phyloP scores from a whole-genome alignment of 2,797 vertebrate genomes.

The Chelmon rostratus region DNA sequence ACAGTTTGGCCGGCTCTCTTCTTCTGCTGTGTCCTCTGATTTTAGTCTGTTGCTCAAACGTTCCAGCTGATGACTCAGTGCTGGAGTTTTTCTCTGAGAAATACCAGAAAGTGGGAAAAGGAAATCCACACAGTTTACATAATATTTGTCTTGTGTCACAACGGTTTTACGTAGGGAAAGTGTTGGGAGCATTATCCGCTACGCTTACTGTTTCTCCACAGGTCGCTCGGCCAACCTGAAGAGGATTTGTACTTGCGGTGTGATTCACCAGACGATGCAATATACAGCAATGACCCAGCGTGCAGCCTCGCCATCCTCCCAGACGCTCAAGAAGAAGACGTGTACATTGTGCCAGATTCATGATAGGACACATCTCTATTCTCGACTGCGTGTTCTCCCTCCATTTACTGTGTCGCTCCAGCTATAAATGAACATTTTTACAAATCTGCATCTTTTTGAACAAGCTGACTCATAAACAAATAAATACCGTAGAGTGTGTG shows the following conservation, averaged over 20 bases:
- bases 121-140: slow-evolving; percentile 23
- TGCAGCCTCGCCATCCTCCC: slow-evolving; percentile 52
- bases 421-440: not conserved
- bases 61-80: slow-evolving; percentile 41
- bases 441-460: slow-evolving; percentile 10
- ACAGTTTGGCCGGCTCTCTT: not conserved
- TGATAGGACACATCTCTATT: slow-evolving; percentile 21
- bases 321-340: slow-evolving; percentile 66
- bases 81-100: slow-evolving; percentile 22
- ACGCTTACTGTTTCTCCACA: slow-evolving; percentile 50
- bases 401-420: not conserved
- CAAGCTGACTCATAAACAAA: not conserved
- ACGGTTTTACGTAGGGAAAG: slow-evolving; percentile 11
- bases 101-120: slow-evolving; percentile 18
- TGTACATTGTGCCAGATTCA: slow-evolving; percentile 81
- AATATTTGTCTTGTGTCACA: slow-evolving; percentile 24
- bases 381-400: not conserved
- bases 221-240: slow-evolving; percentile 39
- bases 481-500: not conserved
- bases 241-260: slow-evolving; percentile 80
- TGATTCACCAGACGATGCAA: slow-evolving; percentile 75
- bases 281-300: slow-evolving; percentile 83
- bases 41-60: slow-evolving; percentile 7
- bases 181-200: not conserved
- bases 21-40: not conserved